Evolutionary conservation across 2,797 vertebrate genomes (phyloP), one percentile per base, ranked within the genome.

Genomic region (Tolypeutes matacus): DNA sequence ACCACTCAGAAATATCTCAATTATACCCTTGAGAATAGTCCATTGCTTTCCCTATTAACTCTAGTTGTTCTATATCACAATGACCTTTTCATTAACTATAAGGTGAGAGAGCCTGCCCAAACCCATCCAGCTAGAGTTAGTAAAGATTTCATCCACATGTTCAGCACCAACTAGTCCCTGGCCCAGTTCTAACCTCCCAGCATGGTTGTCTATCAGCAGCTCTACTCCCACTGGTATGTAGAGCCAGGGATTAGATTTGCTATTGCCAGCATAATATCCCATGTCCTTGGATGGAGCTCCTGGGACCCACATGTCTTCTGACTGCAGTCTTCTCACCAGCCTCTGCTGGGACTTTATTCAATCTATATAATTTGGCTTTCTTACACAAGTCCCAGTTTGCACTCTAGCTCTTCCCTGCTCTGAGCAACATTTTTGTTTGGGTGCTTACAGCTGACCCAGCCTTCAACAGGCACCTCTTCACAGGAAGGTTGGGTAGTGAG

Each of bases 91-190:
- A 86, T 64, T 86, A 89, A 60, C 29, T 92, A 56, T 13, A 65
- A 90, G 34, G 39, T 67, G 23, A 92, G 23, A 75, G 12, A 8
- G 20, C 34, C 42, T 60, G 23, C 64, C 29, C 36, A 42, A 60
- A 1, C 53, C n/a, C 31, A 81, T 73, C 14, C 34, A 62, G 25
- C 39, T 67, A 92, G 69, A 83, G 27, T 1, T 53, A 27, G 56
- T 92, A 76, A 77, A 77, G 49, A 87, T 93, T 89, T 93, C 56
- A 69, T 49, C 51, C 89, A 34, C n/a, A 56, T 13, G 4, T 80
- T 86, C 53, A 87, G 27, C 21, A 62, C 65, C 42, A 46, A 56
- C 31, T 56, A 78, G 56, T 46, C 13, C 6, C 51, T 78, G 25
- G 92, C 78, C 34, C 31, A 77, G 14, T 64, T 85, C 77, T 77